These are phyloP conservation scores for Sturmia bella DNA, from an alignment of 2,888 invertebrate genomes.

Conservation along the genomic window DNA sequence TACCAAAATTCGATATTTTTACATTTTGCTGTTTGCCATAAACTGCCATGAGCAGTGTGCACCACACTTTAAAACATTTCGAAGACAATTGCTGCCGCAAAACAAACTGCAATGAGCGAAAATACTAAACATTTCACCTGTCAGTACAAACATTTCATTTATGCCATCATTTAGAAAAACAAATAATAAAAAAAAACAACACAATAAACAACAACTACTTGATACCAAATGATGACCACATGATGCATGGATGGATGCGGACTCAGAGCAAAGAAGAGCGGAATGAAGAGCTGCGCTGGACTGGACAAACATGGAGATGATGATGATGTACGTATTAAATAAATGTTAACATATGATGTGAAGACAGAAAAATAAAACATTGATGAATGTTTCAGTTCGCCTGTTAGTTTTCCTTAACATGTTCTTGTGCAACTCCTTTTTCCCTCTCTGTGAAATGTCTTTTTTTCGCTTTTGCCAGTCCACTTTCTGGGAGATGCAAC, in stretches of 20 bases:
- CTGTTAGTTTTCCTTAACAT: conserved; percentile 45
- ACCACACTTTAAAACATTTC: not conserved
- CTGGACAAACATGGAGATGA: conserved; percentile 36
- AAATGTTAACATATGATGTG: conserved; percentile 68
- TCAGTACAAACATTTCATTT: conserved; percentile 69
- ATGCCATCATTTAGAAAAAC: conserved; percentile 68
- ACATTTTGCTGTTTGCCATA: too few species aligned
- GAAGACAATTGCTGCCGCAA: conserved; percentile 32
- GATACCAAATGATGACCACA: conserved; percentile 6
- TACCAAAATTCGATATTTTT: too few species aligned
- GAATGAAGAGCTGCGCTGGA: not conserved
- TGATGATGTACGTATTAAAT: conserved; percentile 51
- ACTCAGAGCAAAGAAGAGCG: not conserved
- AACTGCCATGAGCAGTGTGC: too few species aligned
- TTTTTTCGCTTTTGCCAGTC: conserved; percentile 1
- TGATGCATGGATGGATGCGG: conserved; percentile 9
- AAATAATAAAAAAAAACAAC: conserved; percentile 42
- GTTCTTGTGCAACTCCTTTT: conserved; percentile 26
- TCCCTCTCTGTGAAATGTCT: not conserved
- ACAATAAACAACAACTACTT: conserved; percentile 30
- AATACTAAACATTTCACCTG: conserved; percentile 67
- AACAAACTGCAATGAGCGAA: conserved; percentile 43
- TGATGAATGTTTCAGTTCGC: conserved; percentile 62
- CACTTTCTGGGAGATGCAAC: conserved; percentile 15
- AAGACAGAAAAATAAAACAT: conserved; percentile 67